Conservation (phyloP, 2,888 invertebrate genomes). For the Eilema caniola region DNA sequence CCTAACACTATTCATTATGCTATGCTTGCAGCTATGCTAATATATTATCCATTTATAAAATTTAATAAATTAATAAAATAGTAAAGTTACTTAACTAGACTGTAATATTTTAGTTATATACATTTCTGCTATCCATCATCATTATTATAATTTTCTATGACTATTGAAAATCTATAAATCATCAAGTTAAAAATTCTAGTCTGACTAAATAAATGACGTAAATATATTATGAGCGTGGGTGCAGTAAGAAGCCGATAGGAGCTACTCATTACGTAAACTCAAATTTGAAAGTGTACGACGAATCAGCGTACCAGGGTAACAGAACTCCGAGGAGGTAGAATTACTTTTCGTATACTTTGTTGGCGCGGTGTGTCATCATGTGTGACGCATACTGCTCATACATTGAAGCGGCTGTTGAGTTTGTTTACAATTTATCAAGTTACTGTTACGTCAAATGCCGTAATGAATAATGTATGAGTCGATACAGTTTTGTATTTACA, state of each 20-base stretch:
- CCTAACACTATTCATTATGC: too few species aligned
- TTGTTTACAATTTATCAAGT: constrained; percentile 39
- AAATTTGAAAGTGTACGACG: constrained; percentile 75
- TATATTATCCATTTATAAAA: too few species aligned
- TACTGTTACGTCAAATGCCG: constrained; percentile 26
- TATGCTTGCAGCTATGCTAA: too few species aligned
- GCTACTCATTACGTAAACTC: constrained; percentile 10
- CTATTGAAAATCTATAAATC: neutral
- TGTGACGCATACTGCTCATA: constrained; percentile 36
- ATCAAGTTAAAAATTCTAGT: neutral
- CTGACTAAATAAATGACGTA: neutral
- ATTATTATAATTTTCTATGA: neutral
- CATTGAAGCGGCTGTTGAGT: constrained; percentile 24
- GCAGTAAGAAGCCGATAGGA: neutral
- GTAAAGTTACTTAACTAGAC: too few species aligned
- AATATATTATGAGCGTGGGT: neutral
- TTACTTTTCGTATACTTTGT: constrained; percentile 25
- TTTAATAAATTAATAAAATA: too few species aligned
- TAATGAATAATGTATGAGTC: constrained; percentile 29
- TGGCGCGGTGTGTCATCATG: constrained; percentile 14
- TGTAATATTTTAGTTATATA: too few species aligned
- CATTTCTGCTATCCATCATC: neutral
- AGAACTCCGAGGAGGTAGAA: constrained; percentile 54
- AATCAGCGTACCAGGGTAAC: constrained; percentile 65
- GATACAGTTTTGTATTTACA: constrained; percentile 14